Evolutionary conservation across 2,888 invertebrate species (phyloP).

Genomic region (Biston stratarius): DNA sequence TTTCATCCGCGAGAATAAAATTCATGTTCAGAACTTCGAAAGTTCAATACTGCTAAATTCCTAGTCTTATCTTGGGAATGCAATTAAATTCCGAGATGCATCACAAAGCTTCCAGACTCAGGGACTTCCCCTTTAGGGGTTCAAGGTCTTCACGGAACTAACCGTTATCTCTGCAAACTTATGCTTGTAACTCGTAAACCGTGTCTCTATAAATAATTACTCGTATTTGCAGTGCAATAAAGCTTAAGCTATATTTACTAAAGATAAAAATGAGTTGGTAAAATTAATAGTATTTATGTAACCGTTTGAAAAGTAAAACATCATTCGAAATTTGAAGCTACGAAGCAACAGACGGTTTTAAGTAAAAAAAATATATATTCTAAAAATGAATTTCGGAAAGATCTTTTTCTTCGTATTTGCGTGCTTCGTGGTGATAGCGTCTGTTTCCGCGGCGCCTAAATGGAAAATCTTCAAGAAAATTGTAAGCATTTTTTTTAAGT

Average conservation of each 20-base stretch:
- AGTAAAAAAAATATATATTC: slow-evolving; percentile 23
- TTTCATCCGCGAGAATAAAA: not conserved
- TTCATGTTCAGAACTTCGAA: not conserved
- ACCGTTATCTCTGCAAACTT: slow-evolving; percentile 15
- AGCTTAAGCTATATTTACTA: not conserved
- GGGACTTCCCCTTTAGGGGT: slow-evolving; percentile 8
- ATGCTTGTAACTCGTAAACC: not conserved
- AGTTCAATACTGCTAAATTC: not conserved
- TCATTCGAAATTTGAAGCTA: slow-evolving; percentile 32
- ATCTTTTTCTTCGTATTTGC: slow-evolving; percentile 62
- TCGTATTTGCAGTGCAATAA: not conserved
- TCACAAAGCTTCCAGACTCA: slow-evolving; percentile 12
- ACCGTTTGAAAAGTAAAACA: slow-evolving; percentile 16
- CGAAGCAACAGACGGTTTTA: slow-evolving; percentile 19
- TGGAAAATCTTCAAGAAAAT: slow-evolving; percentile 70
- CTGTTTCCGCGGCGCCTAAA: slow-evolving; percentile 60
- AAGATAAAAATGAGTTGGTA: not conserved
- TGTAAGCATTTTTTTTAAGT: slow-evolving; percentile 55
- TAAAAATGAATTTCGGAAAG: slow-evolving; percentile 61
- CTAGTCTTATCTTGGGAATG: slow-evolving; percentile 5
- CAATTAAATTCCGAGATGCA: slow-evolving; percentile 3
- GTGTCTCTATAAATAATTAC: not conserved
- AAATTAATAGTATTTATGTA: slow-evolving; percentile 22
- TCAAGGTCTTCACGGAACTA: slow-evolving; percentile 9
- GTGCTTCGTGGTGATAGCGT: slow-evolving; percentile 55